Percentiles rank a stretch among this genome's conserved stretches.
Evolutionary conservation across 2,888 invertebrate genomes (phyloP).

Genomic region (Tipula unca): DNA sequence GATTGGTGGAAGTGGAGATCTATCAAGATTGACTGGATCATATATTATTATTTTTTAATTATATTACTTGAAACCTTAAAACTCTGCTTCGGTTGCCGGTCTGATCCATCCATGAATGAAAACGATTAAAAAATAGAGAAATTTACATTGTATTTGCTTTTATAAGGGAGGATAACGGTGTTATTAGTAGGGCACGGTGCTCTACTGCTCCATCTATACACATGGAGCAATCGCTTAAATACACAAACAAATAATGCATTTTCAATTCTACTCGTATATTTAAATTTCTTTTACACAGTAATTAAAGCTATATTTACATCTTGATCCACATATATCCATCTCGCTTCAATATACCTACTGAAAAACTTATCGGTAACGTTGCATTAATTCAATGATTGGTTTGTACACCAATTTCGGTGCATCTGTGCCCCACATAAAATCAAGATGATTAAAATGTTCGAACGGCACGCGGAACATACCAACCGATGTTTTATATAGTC

Average conservation of each 20-base stretch:
- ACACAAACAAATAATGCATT: not conserved
- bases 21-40: too few species aligned
- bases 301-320: constrained; percentile 18
- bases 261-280: not conserved
- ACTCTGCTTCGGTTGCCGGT: too few species aligned
- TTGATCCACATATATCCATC: not conserved
- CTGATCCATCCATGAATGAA: too few species aligned
- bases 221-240: too few species aligned
- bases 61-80: too few species aligned
- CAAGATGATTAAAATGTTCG: constrained; percentile 56
- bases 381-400: constrained; percentile 48
- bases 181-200: too few species aligned
- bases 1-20: too few species aligned
- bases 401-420: constrained; percentile 51
- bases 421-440: constrained; percentile 60
- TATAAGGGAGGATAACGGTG: too few species aligned
- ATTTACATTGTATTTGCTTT: too few species aligned
- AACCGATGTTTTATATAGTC: constrained; percentile 27
- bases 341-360: not conserved
- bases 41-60: too few species aligned
- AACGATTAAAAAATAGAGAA: too few species aligned
- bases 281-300: not conserved
- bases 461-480: constrained; percentile 48
- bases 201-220: too few species aligned
- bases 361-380: constrained; percentile 24